Evolutionary conservation across 2,113 vertebrate species (phyloP).

Genomic region (Coptodon bakossiorum): DNA sequence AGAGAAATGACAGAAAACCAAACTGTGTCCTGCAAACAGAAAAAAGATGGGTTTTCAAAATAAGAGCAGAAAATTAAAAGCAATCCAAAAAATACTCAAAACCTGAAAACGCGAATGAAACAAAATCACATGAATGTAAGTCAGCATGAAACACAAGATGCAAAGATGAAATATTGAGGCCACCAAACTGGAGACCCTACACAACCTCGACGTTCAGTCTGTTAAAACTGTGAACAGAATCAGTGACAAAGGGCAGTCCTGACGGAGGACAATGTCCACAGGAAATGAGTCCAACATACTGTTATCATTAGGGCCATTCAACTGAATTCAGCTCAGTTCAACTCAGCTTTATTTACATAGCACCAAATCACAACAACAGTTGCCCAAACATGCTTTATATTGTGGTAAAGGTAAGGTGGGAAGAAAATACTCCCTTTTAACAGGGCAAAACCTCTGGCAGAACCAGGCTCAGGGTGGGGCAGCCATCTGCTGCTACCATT

Average conservation of each 20-base stretch:
- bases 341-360: neutral
- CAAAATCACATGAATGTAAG: neutral
- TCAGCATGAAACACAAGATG: neutral
- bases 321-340: neutral
- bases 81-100: neutral
- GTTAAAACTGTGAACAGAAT: neutral
- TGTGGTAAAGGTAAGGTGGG: neutral
- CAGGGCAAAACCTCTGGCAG: neutral
- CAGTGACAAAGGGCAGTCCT: neutral
- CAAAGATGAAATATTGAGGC: neutral
- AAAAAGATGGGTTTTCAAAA: neutral
- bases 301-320: neutral
- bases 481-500: no score
- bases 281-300: neutral
- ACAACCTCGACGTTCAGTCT: neutral
- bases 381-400: fast-evolving
- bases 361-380: neutral
- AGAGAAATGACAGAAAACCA: neutral
- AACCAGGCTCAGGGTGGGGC: neutral
- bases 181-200: neutral
- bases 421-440: neutral
- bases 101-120: neutral
- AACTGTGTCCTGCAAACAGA: neutral
- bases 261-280: neutral
- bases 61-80: neutral